Percentiles rank a stretch among this genome's conserved stretches.
phyloP scores from a whole-genome alignment of 2,113 vertebrate genomes.

The Sprattus sprattus region DNA sequence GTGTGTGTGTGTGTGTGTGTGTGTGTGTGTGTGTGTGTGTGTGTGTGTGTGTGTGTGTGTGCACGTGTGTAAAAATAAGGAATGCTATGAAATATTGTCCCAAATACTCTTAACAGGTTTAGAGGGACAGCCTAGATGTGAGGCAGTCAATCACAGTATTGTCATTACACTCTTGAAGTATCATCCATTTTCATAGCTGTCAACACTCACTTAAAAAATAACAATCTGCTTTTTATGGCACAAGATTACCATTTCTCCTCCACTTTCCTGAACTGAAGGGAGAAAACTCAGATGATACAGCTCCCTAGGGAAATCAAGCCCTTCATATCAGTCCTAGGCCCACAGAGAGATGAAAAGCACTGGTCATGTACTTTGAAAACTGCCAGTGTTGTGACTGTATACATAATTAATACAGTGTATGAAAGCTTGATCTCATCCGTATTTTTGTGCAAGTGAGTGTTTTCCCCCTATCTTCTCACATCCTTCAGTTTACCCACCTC shows the following conservation, averaged over 20 bases:
- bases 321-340: conserved; percentile 9
- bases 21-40: neutral
- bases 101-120: neutral
- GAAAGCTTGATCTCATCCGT: conserved; percentile 12
- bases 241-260: conserved; percentile 25
- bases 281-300: conserved; percentile 24
- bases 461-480: neutral
- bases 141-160: conserved; percentile 24
- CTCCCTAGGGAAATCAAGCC: conserved; percentile 40
- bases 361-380: conserved; percentile 34
- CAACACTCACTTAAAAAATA: conserved; percentile 22
- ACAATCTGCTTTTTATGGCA: conserved; percentile 24
- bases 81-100: neutral
- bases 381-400: conserved; percentile 38
- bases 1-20: neutral
- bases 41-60: too few relatives aligned
- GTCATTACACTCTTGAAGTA: conserved; percentile 28
- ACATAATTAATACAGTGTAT: conserved; percentile 38
- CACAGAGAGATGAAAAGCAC: conserved; percentile 21
- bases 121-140: neutral
- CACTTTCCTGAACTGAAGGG: conserved; percentile 16
- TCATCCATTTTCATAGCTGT: conserved; percentile 25
- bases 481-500: neutral
- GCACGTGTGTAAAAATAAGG: neutral
- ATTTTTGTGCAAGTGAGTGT: conserved; percentile 8